Percentiles rank a stretch among this genome's conserved stretches.
These are phyloP conservation scores for Miniopterus natalensis DNA, from an alignment of 2,113 vertebrate genomes.

Conservation along the genomic window DNA sequence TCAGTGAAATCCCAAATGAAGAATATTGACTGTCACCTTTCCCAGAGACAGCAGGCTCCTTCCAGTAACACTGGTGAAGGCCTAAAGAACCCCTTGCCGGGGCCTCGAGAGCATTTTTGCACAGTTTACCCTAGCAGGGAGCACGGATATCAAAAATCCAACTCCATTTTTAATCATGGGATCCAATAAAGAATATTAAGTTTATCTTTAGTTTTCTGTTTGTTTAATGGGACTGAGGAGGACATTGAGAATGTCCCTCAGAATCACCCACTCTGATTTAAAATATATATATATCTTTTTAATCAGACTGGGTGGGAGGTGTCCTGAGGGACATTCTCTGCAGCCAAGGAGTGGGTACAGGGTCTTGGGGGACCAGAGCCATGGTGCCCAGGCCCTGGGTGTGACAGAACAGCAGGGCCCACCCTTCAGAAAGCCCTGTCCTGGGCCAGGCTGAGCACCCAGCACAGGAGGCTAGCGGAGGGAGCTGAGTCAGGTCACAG, in stretches of 20 bases:
- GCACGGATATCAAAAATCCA: constrained; percentile 51
- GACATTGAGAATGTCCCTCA: background rate
- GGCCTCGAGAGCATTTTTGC: background rate
- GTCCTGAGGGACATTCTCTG: background rate
- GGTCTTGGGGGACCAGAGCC: background rate
- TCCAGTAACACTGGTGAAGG: too few species aligned
- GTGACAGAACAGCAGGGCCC: background rate
- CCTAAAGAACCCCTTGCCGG: background rate
- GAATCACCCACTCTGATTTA: too few species aligned
- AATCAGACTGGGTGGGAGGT: background rate
- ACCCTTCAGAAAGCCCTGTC: background rate
- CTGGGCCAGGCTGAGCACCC: background rate
- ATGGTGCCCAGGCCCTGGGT: background rate
- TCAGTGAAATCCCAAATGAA: background rate
- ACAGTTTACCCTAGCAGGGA: background rate
- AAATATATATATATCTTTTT: too few species aligned
- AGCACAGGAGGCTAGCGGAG: background rate
- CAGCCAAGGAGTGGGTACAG: background rate
- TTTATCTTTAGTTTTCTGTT: background rate
- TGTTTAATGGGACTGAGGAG: constrained; percentile 20
- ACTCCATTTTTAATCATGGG: constrained; percentile 33
- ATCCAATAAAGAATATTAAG: constrained; percentile 42
- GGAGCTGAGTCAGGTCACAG: background rate
- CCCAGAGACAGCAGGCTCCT: background rate
- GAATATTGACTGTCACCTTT: background rate